phyloP scores from a whole-genome alignment of 2,888 invertebrate species.

The Prenolepis imparis region DNA sequence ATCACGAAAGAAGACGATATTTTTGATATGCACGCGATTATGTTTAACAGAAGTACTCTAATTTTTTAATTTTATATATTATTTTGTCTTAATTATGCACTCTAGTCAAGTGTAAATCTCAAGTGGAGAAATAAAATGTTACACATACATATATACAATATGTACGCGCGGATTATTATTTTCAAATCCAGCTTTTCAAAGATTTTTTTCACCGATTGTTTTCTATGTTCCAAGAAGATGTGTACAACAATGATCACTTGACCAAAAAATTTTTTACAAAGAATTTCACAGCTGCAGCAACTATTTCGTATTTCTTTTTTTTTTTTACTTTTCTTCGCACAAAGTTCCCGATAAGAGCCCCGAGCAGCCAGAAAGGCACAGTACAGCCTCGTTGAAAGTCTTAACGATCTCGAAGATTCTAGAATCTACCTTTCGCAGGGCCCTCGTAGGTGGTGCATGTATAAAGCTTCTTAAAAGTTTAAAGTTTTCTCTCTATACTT shows the following conservation, averaged over 20 bases:
- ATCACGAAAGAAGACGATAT: background rate
- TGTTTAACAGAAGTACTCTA: background rate
- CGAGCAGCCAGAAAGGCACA: conserved; percentile 40
- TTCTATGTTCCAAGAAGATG: background rate
- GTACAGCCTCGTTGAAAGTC: conserved; percentile 70
- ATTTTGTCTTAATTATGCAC: background rate
- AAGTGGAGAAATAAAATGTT: conserved; percentile 1
- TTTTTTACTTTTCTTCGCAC: conserved; percentile 58
- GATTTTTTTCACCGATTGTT: background rate
- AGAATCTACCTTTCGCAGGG: conserved; percentile 58
- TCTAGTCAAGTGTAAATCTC: background rate
- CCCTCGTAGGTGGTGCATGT: conserved; percentile 61
- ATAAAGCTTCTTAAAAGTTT: conserved; percentile 61
- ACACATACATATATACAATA: background rate
- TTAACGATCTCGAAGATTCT: conserved; percentile 70
- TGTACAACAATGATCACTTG: conserved; percentile 72
- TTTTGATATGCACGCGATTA: background rate
- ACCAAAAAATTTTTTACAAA: conserved; percentile 65
- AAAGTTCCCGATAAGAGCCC: conserved; percentile 57
- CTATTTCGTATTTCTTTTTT: conserved; percentile 44
- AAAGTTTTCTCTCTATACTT: conserved; percentile 40
- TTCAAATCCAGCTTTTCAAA: conserved; percentile 1
- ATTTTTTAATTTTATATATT: background rate
- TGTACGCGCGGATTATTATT: background rate
- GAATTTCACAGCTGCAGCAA: conserved; percentile 68